Evolutionary conservation across 2,888 invertebrate species (phyloP), one percentile per base, ranked within the genome.

Genomic region (Liodrosophila aerea): DNA sequence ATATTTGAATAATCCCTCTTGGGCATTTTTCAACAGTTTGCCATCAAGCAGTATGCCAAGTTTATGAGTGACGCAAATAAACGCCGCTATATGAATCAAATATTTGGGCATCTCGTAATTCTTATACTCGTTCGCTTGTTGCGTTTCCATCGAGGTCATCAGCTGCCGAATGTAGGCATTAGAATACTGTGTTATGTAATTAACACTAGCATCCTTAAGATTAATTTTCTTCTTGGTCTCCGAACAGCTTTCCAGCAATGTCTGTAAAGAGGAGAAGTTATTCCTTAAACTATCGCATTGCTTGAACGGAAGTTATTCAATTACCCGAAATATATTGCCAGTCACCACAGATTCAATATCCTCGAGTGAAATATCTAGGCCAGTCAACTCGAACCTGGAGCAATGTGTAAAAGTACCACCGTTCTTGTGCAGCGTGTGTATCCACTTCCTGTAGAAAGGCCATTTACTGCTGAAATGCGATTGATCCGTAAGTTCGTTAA

Each of bases 31-130:
- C 95, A 88, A 97, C 96, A 74, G 92, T 91, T 75, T 92, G 92
- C 41, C 96, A 94, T 98, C 98, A 65, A 92, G 91, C 66, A 92
- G 93, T 22, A 96, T 95, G 90, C 96, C 97, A 47, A 96, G 90
- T 86, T 93, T 93, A 62, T 93, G 92, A 60, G 92, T 92, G 15
- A 95, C 90, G 1, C 94, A 94, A 87, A 93, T 92, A 8, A 95
- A 91, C 2, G 93, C 91, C 89, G 95, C 95, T 0, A 93, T 89
- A 87, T 94, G 93, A 22, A 90, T 54, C 92, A 92, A 91, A 92
- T 94, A 60, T 87, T 90, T 88, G 91, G 93, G 73, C 0, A 78
- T 54, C 34, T 80, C 92, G 4, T 61, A 62, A 18, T 70, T 66
- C 0, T 11, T 49, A 3, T 44, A 73, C 5, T 78, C 84, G 30